Evolutionary conservation across 2,113 vertebrate species (phyloP).

Genomic region (Ammodytes dubius): DNA sequence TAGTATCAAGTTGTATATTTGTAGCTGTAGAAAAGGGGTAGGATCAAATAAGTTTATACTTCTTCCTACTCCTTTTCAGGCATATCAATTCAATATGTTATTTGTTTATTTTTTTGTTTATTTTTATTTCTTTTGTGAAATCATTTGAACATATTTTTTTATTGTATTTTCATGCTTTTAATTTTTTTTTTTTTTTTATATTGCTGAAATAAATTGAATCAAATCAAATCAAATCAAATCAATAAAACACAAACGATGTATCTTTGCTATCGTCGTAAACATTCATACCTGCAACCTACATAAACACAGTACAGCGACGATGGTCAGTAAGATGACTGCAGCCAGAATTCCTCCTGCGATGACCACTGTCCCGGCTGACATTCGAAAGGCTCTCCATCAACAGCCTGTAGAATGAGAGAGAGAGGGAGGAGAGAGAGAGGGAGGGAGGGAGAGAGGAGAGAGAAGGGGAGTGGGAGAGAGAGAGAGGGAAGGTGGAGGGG

Average conservation of each 20-base stretch:
- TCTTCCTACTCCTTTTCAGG: too few relatives aligned
- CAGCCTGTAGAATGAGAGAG: constrained; percentile 72
- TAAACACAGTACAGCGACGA: constrained; percentile 92
- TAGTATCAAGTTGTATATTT: too few relatives aligned
- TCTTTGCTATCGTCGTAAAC: fast-evolving
- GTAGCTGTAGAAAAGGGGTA: too few relatives aligned
- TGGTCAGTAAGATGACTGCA: constrained; percentile 96
- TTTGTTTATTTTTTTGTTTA: too few relatives aligned
- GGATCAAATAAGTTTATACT: too few relatives aligned
- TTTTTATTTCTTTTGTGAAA: too few relatives aligned
- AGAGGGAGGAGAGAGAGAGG: neutral
- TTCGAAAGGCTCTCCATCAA: constrained; percentile 97
- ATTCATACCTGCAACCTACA: constrained; percentile 89
- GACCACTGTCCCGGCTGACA: constrained; percentile 99
- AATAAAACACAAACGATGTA: neutral
- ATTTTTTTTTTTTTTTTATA: too few relatives aligned
- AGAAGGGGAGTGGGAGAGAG: neutral
- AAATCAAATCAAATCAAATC: too few relatives aligned
- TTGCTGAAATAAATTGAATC: too few relatives aligned
- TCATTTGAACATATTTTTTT: too few relatives aligned
- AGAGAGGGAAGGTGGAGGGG: neutral
- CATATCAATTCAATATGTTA: too few relatives aligned
- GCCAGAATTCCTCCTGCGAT: constrained; percentile 99
- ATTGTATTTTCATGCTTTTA: too few relatives aligned
- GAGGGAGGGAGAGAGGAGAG: neutral